Conservation (phyloP, 1,140 invertebrate genomes). For the Drosophila pruinosa region DNA sequence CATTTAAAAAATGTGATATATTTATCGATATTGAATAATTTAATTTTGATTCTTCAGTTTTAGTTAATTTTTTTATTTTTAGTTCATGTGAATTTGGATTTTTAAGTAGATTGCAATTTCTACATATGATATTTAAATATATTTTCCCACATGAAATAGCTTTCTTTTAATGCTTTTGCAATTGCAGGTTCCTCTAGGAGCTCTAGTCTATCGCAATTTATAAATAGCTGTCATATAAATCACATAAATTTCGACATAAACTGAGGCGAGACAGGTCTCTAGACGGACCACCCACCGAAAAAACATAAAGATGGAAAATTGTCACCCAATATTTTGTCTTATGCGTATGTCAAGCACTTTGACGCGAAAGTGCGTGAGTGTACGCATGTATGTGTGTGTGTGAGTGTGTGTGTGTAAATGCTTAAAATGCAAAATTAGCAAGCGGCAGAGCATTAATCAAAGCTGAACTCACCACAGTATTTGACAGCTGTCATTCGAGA, state of each 20-base stretch:
- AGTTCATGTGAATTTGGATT: no score
- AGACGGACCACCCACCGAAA: constrained; percentile 15
- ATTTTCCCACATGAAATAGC: neutral
- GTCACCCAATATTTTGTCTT: constrained; percentile 35
- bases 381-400: neutral
- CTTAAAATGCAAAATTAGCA: constrained; percentile 63
- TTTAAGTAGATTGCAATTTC: neutral
- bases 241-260: constrained; percentile 24
- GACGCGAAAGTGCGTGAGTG: constrained; percentile 18
- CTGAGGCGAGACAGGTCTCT: constrained; percentile 6
- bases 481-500: constrained; percentile 73
- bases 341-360: constrained; percentile 7
- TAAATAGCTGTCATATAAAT: constrained; percentile 24
- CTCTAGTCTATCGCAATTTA: neutral
- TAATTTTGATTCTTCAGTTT: neutral
- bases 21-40: no score
- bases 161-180: neutral
- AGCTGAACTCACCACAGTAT: constrained; percentile 45
- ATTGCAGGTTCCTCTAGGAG: neutral
- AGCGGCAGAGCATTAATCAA: constrained; percentile 66
- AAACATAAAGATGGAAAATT: constrained; percentile 2
- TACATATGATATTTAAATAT: no score
- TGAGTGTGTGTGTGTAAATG: constrained; percentile 14
- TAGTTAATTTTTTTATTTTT: neutral
- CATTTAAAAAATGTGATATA: neutral